Percentiles rank a stretch among this genome's conserved stretches.
These are phyloP conservation scores for Neoniphon sammara DNA, from an alignment of 2,797 vertebrate species.

Conservation along the genomic window DNA sequence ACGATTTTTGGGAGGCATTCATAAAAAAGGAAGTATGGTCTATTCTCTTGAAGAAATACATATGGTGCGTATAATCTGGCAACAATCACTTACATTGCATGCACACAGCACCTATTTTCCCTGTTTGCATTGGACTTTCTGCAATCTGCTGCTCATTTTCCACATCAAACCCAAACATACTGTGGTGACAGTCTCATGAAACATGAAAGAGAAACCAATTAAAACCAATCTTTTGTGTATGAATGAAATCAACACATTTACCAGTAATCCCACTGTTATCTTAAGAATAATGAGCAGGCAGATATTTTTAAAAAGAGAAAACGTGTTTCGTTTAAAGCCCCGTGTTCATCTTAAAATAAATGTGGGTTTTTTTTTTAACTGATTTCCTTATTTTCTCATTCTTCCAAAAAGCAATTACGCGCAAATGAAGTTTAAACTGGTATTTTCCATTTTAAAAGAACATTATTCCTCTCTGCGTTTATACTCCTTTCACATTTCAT, in stretches of 20 bases:
- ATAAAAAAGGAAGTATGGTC: conserved; percentile 59
- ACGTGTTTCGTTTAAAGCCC: conserved; percentile 66
- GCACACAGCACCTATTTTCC: conserved; percentile 68
- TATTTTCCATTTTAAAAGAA: conserved; percentile 84
- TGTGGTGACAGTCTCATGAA: conserved; percentile 70
- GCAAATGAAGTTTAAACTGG: conserved; percentile 73
- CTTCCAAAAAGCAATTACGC: conserved; percentile 74
- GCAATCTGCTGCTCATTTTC: conserved; percentile 80
- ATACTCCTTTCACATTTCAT: conserved; percentile 74
- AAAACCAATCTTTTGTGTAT: conserved; percentile 64
- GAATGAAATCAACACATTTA: conserved; percentile 74
- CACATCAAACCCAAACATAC: conserved; percentile 70
- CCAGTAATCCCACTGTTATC: conserved; percentile 71
- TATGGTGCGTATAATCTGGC: conserved; percentile 68
- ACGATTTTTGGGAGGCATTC: conserved; percentile 66
- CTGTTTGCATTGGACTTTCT: conserved; percentile 73
- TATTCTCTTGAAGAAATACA: conserved; percentile 64
- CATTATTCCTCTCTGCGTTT: conserved; percentile 73
- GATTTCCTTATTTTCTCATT: conserved; percentile 62
- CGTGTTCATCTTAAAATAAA: conserved; percentile 73
- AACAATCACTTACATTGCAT: conserved; percentile 74
- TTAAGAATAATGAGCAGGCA: conserved; percentile 69
- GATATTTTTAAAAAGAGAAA: conserved; percentile 56
- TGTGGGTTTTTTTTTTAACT: conserved; percentile 53
- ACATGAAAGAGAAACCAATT: conserved; percentile 75